Percentiles rank a stretch among this genome's conserved stretches.
These are phyloP conservation scores for Petrolisthes manimaculis DNA, from an alignment of 2,888 invertebrate species.

Conservation along the genomic window DNA sequence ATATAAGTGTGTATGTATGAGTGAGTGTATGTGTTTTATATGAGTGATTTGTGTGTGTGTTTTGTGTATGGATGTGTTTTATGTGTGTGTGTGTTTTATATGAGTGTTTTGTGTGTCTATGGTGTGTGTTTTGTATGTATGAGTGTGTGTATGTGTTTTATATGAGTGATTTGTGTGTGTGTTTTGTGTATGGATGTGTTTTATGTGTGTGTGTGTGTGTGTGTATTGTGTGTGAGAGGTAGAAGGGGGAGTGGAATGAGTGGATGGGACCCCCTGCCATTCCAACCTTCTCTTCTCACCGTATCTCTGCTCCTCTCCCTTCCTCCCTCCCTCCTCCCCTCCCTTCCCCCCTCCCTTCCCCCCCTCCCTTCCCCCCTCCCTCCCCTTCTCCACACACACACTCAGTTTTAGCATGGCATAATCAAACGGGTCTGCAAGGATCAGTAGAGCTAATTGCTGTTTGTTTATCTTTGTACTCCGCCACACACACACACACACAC, in stretches of 20 bases:
- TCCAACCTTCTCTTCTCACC: not conserved
- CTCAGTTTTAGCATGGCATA: not conserved
- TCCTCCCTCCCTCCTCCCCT: not conserved
- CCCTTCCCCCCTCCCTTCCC: not conserved
- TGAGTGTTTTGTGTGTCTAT: no score
- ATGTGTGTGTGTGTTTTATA: slow-evolving; percentile 15
- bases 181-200: not conserved
- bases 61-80: slow-evolving; percentile 9
- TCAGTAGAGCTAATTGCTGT: not conserved
- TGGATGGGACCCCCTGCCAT: not conserved
- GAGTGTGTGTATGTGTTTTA: slow-evolving; percentile 28
- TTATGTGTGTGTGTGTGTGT: not conserved
- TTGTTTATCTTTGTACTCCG: not conserved
- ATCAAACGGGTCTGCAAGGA: not conserved
- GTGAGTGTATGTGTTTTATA: no score
- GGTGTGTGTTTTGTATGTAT: slow-evolving; percentile 10
- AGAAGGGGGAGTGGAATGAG: not conserved
- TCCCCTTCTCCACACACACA: not conserved
- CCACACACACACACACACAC: not conserved
- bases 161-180: slow-evolving; percentile 7
- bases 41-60: no score
- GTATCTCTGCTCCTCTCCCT: not conserved
- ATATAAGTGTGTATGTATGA: no score
- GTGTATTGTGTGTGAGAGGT: not conserved
- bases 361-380: not conserved